phyloP scores from a whole-genome alignment of 2,888 invertebrate genomes.

The Cerastis leucographa region DNA sequence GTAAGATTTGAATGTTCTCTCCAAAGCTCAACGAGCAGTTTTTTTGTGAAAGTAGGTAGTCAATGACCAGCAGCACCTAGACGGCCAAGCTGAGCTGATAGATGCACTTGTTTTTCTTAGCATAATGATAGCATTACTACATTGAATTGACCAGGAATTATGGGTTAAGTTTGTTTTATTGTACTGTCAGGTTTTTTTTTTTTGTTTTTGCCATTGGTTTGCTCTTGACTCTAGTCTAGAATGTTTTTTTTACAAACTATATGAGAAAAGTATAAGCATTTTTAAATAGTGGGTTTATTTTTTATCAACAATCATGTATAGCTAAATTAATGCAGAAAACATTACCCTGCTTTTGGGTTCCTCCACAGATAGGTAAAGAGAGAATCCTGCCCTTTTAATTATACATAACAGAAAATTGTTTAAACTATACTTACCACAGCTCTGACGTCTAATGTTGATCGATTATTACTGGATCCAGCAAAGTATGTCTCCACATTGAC shows the following conservation, averaged over 20 bases:
- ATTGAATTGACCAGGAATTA: not conserved
- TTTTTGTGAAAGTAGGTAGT: not conserved
- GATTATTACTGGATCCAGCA: conserved; percentile 93
- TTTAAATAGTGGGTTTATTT: too few relatives aligned
- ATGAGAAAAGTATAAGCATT: too few relatives aligned
- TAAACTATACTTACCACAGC: conserved; percentile 82
- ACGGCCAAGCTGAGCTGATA: not conserved
- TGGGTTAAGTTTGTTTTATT: not conserved
- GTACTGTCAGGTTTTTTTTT: not conserved
- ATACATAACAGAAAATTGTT: too few relatives aligned
- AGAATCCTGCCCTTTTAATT: too few relatives aligned
- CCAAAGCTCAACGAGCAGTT: not conserved
- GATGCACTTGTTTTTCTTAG: not conserved
- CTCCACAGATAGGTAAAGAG: too few relatives aligned
- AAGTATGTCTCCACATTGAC: conserved; percentile 93
- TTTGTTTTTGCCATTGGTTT: too few relatives aligned
- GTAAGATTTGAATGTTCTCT: not conserved
- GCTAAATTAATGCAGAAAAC: too few relatives aligned
- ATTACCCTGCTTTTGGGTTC: too few relatives aligned
- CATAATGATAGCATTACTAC: not conserved
- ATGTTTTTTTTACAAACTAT: too few relatives aligned
- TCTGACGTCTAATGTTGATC: conserved; percentile 92
- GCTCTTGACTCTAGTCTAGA: too few relatives aligned
- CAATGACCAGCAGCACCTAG: not conserved
- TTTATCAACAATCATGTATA: too few relatives aligned